Conservation (phyloP, 1,140 invertebrate species). For the Calliopsis andreniformis region DNA sequence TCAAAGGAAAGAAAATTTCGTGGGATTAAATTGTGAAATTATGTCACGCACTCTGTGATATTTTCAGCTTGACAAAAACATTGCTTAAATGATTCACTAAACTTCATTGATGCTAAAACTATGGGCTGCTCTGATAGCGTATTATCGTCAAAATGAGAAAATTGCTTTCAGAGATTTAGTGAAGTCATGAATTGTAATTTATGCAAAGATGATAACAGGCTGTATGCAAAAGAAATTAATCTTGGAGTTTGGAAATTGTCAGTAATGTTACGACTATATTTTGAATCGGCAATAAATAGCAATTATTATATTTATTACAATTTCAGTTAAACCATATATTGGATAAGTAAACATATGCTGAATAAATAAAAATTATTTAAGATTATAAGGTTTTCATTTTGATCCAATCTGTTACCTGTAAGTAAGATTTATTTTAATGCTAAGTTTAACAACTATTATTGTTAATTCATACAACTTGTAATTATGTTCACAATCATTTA, state of each 20-base stretch:
- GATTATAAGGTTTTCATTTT: no score
- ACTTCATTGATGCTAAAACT: background rate
- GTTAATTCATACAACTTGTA: no score
- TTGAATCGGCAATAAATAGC: background rate
- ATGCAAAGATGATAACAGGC: conserved; percentile 7
- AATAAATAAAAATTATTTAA: no score
- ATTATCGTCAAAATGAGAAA: background rate
- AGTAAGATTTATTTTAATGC: no score
- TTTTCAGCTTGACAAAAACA: background rate
- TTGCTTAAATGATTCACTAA: background rate
- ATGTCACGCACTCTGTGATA: background rate
- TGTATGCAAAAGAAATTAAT: conserved; percentile 2
- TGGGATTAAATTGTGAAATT: conserved; percentile 19
- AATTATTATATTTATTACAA: no score
- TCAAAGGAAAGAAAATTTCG: background rate
- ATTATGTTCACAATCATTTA: no score
- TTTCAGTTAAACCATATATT: no score
- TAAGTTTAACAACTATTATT: no score
- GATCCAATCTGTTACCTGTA: no score
- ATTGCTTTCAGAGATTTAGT: background rate
- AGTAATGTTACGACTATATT: background rate
- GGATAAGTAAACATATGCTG: background rate
- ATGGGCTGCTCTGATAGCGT: background rate
- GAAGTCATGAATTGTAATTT: background rate
- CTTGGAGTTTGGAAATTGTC: background rate